These are phyloP conservation scores for Blera fallax DNA, from an alignment of 2,888 invertebrate species.

Conservation along the genomic window DNA sequence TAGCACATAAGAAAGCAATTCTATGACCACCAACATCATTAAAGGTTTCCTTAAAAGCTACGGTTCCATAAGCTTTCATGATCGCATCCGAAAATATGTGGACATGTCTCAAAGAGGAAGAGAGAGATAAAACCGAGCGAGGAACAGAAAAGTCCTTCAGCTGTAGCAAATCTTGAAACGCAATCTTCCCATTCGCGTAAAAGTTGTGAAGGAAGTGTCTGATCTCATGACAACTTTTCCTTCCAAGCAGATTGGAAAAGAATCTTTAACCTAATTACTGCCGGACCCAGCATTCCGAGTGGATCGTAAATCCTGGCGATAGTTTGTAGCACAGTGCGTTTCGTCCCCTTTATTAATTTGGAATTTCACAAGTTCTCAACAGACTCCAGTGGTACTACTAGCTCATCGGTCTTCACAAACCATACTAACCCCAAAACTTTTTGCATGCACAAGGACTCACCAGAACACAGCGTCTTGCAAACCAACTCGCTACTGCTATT, in stretches of 20 bases:
- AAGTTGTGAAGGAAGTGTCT: neutral
- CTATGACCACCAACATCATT: neutral
- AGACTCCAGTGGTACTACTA: neutral
- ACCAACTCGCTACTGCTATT: too few relatives aligned
- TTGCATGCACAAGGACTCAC: neutral
- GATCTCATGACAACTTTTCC: neutral
- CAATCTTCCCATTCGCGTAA: neutral
- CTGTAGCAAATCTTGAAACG: neutral
- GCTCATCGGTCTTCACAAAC: neutral
- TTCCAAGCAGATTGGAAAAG: constrained; percentile 7
- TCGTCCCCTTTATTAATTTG: neutral
- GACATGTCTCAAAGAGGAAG: neutral
- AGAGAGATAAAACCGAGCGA: neutral
- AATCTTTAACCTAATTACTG: constrained; percentile 3
- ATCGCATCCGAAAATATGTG: constrained; percentile 30
- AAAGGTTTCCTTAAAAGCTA: neutral
- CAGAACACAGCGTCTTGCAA: constrained; percentile 2
- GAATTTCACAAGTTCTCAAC: neutral
- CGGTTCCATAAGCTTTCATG: constrained; percentile 22
- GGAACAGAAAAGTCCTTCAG: neutral
- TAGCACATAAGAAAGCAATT: constrained; percentile 18
- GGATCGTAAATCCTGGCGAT: constrained; percentile 5
- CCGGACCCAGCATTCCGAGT: constrained; percentile 1
- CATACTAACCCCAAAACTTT: constrained; percentile 5
- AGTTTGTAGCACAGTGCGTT: neutral